Evolutionary conservation across 1,140 invertebrate species (phyloP).

Genomic region (Heliothis subflexa): DNA sequence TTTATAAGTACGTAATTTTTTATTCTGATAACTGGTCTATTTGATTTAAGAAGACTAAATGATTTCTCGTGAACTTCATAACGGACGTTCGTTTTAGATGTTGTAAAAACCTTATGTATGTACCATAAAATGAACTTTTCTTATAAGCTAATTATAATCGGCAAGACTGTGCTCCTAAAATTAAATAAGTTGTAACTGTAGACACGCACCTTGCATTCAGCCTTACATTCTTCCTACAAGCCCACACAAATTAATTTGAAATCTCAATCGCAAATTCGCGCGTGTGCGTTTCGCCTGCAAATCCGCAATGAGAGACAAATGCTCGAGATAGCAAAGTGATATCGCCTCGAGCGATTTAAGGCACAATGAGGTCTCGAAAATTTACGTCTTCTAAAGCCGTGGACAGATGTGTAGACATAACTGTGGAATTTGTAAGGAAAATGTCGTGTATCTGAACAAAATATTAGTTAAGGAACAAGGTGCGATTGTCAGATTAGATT

Average conservation of each 20-base stretch:
- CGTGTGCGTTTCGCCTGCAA: conserved; percentile 46
- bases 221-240: neutral
- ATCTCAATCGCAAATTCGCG: conserved; percentile 32
- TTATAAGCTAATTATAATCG: too few relatives aligned
- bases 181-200: too few relatives aligned
- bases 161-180: too few relatives aligned
- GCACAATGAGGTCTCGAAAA: conserved; percentile 49
- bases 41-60: neutral
- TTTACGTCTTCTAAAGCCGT: conserved; percentile 41
- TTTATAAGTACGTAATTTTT: neutral
- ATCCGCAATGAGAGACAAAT: conserved; percentile 60
- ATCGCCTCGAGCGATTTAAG: conserved; percentile 56
- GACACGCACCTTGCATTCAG: too few relatives aligned
- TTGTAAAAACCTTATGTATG: too few relatives aligned
- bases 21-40: neutral
- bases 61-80: neutral
- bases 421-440: conserved; percentile 44
- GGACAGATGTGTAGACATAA: conserved; percentile 41
- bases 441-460: conserved; percentile 34
- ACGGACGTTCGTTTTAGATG: neutral
- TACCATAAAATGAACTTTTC: too few relatives aligned
- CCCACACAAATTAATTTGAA: conserved; percentile 22
- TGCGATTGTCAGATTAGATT: neutral
- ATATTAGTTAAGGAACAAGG: conserved; percentile 32
- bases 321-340: conserved; percentile 56